Base-by-base conservation (phyloP, 1,140 invertebrate species). In the Drosophila subobscura region DNA sequence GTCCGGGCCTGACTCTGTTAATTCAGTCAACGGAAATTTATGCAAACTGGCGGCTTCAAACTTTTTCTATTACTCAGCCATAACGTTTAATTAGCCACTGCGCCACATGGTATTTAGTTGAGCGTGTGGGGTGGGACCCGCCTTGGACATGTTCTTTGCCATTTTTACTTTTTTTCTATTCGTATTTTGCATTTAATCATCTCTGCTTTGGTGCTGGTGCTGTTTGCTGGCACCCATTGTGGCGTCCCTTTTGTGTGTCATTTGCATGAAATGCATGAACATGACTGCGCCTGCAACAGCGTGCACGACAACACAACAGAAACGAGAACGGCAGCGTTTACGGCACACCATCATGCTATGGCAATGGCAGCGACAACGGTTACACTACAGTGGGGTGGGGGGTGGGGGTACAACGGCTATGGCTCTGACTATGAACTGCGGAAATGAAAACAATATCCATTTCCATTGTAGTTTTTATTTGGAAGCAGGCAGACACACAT, bases 361-460 rank as follows among this genome's bases (percentile, higher is more conserved):
- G 60, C 57, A 44, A 66, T 37, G 51, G 22, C 57, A 29, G 29
- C 12, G 55, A 55, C 29, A 10, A 33, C 29, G 29, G 3, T 2
- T 4, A 10, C 29, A 4, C 10, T 12, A 37, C 33, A 10, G 8
- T 12, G 16, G 16, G n/a, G n/a, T n/a, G n/a, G n/a, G n/a, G 16
- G 16, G 16, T 20, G 16, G 16, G 16, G 0, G 16, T 20, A 20
- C 16, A 10, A 33, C 29, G 29, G 29, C 8, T 37, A 12, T 12
- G 33, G 51, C 29, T 44, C 12, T 44, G 46, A 61, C 49, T 65
- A 33, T 68, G 65, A 51, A 68, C 65, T 77, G 70, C 83, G 81
- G 83, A 88, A 88, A 86, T 86, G 81, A 86, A 86, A 86, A 86
- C 81, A 88, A 86, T 86, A 86, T 86, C 77, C 81, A 86, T 86